A percentile compares a stretch with the other conserved stretches of the same genome.
Evolutionary conservation across 2,888 invertebrate species (phyloP).

Genomic region (Caenorhabditis becei): DNA sequence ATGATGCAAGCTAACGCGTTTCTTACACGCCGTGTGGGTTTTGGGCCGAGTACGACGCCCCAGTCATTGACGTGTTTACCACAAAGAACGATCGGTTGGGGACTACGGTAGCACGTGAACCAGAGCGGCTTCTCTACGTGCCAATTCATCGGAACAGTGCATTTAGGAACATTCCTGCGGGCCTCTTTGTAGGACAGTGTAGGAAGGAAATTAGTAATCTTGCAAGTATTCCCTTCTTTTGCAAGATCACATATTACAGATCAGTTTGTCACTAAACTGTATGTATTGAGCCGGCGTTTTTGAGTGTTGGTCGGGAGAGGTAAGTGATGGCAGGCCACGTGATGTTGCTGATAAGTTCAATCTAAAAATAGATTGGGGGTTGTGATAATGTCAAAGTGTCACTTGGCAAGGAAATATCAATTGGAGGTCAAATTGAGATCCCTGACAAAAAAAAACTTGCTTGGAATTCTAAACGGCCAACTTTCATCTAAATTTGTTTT

Average conservation of each 20-base stretch:
- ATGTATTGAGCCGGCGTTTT: background rate
- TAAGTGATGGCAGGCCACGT: background rate
- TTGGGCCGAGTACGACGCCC: conserved; percentile 38
- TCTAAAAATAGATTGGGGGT: conserved; percentile 20
- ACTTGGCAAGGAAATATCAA: no score
- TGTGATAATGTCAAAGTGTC: background rate
- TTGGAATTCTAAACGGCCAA: no score
- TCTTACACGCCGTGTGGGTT: conserved; percentile 53
- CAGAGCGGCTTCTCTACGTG: conserved; percentile 48
- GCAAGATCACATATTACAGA: conserved; percentile 1
- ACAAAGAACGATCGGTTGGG: conserved; percentile 52
- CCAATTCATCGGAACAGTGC: conserved; percentile 53
- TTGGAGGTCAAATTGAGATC: no score
- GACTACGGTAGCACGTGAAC: conserved; percentile 62
- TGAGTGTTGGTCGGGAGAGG: background rate
- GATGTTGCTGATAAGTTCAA: background rate
- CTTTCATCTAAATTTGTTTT: no score
- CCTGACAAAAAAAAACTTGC: no score
- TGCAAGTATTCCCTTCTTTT: background rate
- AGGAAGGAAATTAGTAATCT: background rate
- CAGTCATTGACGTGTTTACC: conserved; percentile 47
- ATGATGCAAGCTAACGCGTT: conserved; percentile 60
- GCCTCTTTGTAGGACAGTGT: background rate
- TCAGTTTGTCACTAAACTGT: background rate
- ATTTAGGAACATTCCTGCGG: conserved; percentile 34